These are phyloP conservation scores for Tiliacea aurago DNA, from an alignment of 2,888 invertebrate species.

Conservation along the genomic window DNA sequence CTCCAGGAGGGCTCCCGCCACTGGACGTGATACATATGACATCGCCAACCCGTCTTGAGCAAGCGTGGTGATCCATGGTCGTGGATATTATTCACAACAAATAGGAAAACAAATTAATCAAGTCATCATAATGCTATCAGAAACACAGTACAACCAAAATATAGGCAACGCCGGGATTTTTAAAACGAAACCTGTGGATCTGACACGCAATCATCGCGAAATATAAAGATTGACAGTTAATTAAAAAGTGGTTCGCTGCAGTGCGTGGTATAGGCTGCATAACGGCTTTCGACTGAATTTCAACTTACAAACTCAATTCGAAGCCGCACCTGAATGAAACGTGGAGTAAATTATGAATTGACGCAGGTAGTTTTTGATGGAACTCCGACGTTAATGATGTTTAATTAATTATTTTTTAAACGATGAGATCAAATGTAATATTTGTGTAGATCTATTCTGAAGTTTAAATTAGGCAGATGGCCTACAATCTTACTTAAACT, in stretches of 20 bases:
- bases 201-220: constrained; percentile 55
- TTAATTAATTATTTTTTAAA: background rate
- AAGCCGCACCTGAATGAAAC: constrained; percentile 37
- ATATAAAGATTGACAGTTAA: constrained; percentile 67
- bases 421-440: background rate
- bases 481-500: background rate
- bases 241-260: constrained; percentile 63
- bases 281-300: constrained; percentile 38
- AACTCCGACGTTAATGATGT: constrained; percentile 9
- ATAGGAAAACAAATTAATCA: too few relatives aligned
- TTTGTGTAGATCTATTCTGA: background rate
- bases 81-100: too few relatives aligned
- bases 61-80: too few relatives aligned
- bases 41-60: too few relatives aligned
- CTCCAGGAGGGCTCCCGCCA: too few relatives aligned
- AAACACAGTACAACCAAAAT: constrained; percentile 5
- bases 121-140: background rate
- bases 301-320: constrained; percentile 47
- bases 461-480: background rate
- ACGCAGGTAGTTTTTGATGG: constrained; percentile 12
- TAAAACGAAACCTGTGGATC: constrained; percentile 42
- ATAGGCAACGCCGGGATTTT: constrained; percentile 27
- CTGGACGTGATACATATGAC: too few relatives aligned
- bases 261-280: constrained; percentile 19
- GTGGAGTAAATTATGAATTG: constrained; percentile 38